Conservation (phyloP, 1,140 invertebrate species). For the Pseudachorutes palmiensis region DNA sequence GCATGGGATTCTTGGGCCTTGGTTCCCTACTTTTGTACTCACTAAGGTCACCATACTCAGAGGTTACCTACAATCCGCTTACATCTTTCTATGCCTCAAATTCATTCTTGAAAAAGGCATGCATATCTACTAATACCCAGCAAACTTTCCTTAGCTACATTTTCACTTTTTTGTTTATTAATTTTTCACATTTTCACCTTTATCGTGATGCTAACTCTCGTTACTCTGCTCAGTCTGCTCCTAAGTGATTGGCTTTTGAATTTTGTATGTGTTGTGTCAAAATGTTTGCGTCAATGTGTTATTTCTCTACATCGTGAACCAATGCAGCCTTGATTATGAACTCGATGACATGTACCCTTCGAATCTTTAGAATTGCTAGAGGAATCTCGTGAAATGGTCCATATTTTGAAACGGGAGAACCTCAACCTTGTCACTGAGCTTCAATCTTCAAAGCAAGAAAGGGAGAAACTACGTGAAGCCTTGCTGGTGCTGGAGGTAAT, state of each 20-base stretch:
- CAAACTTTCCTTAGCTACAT: too few species aligned
- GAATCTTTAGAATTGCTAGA: conserved; percentile 28
- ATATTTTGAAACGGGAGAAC: conserved; percentile 15
- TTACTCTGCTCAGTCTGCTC: too few species aligned
- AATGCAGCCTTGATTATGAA: too few species aligned
- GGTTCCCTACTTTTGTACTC: conserved; percentile 19
- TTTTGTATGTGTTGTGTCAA: conserved; percentile 4
- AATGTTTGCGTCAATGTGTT: not conserved
- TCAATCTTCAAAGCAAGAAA: not conserved
- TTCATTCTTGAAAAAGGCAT: too few species aligned
- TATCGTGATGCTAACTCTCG: too few species aligned
- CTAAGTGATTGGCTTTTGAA: not conserved
- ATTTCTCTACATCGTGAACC: not conserved
- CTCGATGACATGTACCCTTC: too few species aligned
- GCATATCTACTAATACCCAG: too few species aligned
- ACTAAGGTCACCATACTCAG: conserved; percentile 25
- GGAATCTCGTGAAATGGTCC: conserved; percentile 29
- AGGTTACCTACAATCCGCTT: conserved; percentile 20
- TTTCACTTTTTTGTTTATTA: conserved; percentile 1
- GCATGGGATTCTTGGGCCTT: conserved; percentile 11
- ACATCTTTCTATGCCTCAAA: not conserved
- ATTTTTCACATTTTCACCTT: not conserved
- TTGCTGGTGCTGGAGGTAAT: conserved; percentile 23
- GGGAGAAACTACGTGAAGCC: conserved; percentile 10
- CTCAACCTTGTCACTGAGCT: not conserved